Base-by-base conservation (phyloP, 2,113 vertebrate species). In the Apteryx owenii region DNA sequence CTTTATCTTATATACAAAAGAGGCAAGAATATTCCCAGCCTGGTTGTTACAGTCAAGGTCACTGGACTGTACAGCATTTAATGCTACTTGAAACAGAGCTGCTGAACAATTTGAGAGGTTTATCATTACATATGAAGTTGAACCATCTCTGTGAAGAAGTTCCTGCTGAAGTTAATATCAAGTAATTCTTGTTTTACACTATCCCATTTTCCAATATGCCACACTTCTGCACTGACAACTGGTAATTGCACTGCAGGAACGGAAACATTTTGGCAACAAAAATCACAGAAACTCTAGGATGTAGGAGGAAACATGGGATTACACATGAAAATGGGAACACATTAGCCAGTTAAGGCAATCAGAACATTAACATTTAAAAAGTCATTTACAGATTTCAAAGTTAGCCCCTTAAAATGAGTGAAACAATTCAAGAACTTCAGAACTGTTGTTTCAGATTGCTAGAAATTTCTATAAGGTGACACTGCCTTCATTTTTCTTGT, bases 301-400 rank as follows among this genome's bases (percentile, higher is more conserved):
- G 85, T 65, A 85, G 58, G 71, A 95, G 89, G 73, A 95, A 97
- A 88, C 79, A 94, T 3, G 50, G 81, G 86, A 95, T 94, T 97
- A 96, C 68, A 62, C 54, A 58, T 85, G 75, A 85, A 38, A 93
- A 88, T n/a, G 58, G 62, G 44, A 94, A 91, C 84, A 85, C 64
- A 93, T 61, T 50, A 90, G 53, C 58, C 89, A 93, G 84, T 95
- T 92, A 96, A 93, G 81, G 82, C 1, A 8, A 95, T 94, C 94
- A 94, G 89, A 90, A 86, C 77, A 86, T 28, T 79, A 73, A 84
- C 66, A 89, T 80, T 96, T 84, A 92, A n/a, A 53, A 65, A 87
- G 54, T 81, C 53, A 96, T 60, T 65, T 77, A 48, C 18, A 82
- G 87, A 40, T 92, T 89, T 89, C 89, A 89, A 70, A 10, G 58